Evolutionary conservation across 2,113 vertebrate genomes (phyloP).

Genomic region (Microcebus tavaratra): DNA sequence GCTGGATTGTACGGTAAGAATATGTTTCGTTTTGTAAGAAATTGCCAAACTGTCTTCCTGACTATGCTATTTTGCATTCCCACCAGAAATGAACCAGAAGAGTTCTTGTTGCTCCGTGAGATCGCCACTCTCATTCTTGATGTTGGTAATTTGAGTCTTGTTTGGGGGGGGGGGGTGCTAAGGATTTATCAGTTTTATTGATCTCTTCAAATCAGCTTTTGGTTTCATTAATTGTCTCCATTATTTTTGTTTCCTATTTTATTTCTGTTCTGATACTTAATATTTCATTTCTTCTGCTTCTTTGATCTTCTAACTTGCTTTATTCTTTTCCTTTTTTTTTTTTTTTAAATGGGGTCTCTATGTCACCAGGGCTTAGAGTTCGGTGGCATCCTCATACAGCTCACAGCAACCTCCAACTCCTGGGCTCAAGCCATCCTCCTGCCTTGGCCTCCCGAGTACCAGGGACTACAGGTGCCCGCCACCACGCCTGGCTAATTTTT

Average conservation of each 20-base stretch:
- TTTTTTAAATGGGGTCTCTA: too few species aligned
- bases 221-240: background rate
- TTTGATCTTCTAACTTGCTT: background rate
- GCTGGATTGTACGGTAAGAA: rapidly evolving
- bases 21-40: background rate
- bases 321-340: background rate
- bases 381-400: too few species aligned
- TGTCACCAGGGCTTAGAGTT: too few species aligned
- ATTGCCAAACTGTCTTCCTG: background rate
- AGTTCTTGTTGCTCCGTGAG: background rate
- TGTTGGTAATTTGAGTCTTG: background rate
- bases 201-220: background rate
- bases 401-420: too few species aligned
- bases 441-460: too few species aligned
- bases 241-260: background rate
- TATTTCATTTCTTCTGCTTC: background rate
- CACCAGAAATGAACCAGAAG: rapidly evolving
- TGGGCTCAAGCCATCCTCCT: too few species aligned
- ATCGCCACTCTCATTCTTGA: background rate
- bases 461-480: too few species aligned
- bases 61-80: background rate
- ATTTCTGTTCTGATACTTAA: background rate
- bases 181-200: background rate
- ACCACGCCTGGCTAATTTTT: too few species aligned
- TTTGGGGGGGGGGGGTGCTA: too few species aligned